Evolutionary conservation across 2,888 invertebrate genomes (phyloP), one percentile per base, ranked within the genome.

Genomic region (Oscheius sp.): DNA sequence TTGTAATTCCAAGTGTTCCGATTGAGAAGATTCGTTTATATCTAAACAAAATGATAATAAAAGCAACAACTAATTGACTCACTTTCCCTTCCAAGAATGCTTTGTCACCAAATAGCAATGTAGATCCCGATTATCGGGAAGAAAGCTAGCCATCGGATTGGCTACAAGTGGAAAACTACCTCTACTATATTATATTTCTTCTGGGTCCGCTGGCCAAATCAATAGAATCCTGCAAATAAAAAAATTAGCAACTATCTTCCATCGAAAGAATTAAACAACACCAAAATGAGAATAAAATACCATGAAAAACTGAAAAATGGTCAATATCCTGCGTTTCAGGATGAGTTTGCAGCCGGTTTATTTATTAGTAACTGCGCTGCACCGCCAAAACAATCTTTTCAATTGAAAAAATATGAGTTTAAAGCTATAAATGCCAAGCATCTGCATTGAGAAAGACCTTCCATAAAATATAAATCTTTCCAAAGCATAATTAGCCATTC

Each of bases 41-140:
- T 87, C 93, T 93, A 84, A 34, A 84, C 77, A 66, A 39, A 57
- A 70, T 33, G 31, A 37, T 31, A 58, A 4, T 31, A 23, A 27
- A 27, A 52, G 17, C 0, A 57, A 33, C 33, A 29, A 42, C 20
- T 17, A 34, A 27, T 53, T 31, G 57, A 78, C 81, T 70, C 45
- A 93, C 92, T 94, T 96, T 88, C 97, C 98, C 88, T 95, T 96
- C 97, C 97, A 98, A 67, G 90, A 95, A 88, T 96, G 95, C 89
- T 98, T 98, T 37, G 93, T 95, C 87, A 96, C 95, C 87, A 94
- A 91, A 89, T 94, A 98, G 87, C 96, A 96, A 79, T 94, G 93
- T 87, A 96, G 91, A 91, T 98, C 97, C 87, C 92, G 91, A 90
- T 96, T 96, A 89, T 95, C 94, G 89, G 93, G 92, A 87, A 93